A percentile compares a stretch with the other conserved stretches of the same genome.
phyloP scores from a whole-genome alignment of 2,797 vertebrate genomes.

The Bucorvus abyssinicus region DNA sequence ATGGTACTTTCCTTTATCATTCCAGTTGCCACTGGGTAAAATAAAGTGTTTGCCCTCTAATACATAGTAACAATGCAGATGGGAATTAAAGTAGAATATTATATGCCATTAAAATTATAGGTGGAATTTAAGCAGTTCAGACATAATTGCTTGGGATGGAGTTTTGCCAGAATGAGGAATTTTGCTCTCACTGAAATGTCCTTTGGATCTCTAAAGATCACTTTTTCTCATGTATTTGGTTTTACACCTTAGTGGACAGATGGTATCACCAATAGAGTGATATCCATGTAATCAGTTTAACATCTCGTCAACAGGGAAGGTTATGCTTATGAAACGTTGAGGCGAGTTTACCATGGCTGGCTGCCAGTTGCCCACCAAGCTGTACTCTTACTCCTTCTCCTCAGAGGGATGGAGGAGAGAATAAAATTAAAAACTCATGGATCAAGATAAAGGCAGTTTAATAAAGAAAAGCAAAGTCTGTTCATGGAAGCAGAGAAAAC shows the following conservation, averaged over 20 bases:
- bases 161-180: conserved; percentile 13
- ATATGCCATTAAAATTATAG: conserved; percentile 2
- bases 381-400: not conserved
- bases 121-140: not conserved
- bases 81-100: not conserved
- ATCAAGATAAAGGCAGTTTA: not conserved
- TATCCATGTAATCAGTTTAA: not conserved
- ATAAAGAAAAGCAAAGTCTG: not conserved
- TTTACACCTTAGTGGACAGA: conserved; percentile 17
- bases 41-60: not conserved
- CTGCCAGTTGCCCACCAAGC: not conserved
- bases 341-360: not conserved
- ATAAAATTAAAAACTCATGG: not conserved
- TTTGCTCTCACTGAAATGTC: not conserved
- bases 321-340: not conserved
- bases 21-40: not conserved
- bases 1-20: not conserved
- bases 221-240: not conserved
- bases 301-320: not conserved
- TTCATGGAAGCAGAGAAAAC: not conserved
- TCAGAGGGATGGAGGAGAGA: not conserved
- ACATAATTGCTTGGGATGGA: not conserved
- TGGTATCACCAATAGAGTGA: not conserved
- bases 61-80: not conserved
- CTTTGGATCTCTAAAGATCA: not conserved